phyloP scores from a whole-genome alignment of 1,140 invertebrate species.

The Subanguina moxae region DNA sequence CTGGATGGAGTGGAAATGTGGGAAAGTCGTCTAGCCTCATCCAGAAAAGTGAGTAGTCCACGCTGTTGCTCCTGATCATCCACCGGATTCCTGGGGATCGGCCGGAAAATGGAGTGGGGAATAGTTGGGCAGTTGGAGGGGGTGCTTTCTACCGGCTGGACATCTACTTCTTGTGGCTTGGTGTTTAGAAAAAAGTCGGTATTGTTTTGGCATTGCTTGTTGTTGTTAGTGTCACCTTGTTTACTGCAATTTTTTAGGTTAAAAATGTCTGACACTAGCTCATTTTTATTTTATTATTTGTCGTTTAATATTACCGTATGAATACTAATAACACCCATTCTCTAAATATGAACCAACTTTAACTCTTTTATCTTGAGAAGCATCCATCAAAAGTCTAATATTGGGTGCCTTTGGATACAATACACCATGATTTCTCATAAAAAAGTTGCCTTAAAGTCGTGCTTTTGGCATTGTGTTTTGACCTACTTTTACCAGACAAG shows the following conservation, averaged over 20 bases:
- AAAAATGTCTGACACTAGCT: not conserved
- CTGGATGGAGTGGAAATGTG: not conserved
- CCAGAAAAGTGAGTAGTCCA: conserved; percentile 10
- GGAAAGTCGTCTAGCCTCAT: not conserved
- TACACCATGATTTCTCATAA: no score
- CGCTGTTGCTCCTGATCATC: not conserved
- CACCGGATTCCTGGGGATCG: not conserved
- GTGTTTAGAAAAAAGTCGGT: not conserved
- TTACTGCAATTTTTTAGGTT: not conserved
- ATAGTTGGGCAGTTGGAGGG: not conserved
- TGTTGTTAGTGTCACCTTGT: not conserved
- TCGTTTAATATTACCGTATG: no score
- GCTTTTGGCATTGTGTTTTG: no score
- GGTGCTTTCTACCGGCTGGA: not conserved
- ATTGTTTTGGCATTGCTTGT: not conserved
- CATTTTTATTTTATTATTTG: no score
- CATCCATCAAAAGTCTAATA: no score
- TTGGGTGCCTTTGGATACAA: no score
- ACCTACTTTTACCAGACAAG: no score
- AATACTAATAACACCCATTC: no score
- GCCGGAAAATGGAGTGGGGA: conserved; percentile 1
- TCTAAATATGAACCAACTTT: no score
- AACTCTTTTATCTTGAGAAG: no score
- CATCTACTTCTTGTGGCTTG: not conserved
- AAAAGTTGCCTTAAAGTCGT: no score